Base-by-base conservation (phyloP, 1,140 invertebrate species). In the Drosophila repleta region DNA sequence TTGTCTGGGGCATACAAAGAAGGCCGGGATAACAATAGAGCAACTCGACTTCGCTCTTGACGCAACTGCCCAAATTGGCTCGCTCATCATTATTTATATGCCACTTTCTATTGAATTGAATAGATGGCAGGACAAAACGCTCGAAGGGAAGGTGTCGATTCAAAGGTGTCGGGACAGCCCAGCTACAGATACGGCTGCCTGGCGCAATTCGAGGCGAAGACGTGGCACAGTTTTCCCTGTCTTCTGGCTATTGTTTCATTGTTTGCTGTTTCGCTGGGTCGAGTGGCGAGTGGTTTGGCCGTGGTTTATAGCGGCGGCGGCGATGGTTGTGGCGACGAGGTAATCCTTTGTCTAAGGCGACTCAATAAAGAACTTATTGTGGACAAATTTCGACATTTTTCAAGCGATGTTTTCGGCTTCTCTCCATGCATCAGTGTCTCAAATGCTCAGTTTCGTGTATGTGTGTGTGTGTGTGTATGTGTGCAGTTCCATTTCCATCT, bases 301-400 rank as follows among this genome's bases (percentile, higher is more conserved):
- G 79, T 82, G 82, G 82, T 85, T 77, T 85, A 85, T 82, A 75
- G 74, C 74, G 75, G 8, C 46, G 66, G 60, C 39, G 66, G 46
- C 35, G 17, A 43, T 51, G 61, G 49, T 17, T 18, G 24, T 52
- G 41, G 26, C 53, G 43, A 49, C 55, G 51, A 51, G 63, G 73
- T 69, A 88, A 88, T 79, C 83, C 79, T 88, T 88, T 88, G 84
- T 89, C 49, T 68, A 26, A 76, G 53, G 79, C 79, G 84, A 88
- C 84, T 88, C 83, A 88, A 88, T 88, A 88, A 88, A 83, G 79
- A 88, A 88, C 83, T 88, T 88, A 88, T 88, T 88, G 83, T 88
- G 84, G 83, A 88, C 83, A 88, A 88, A 88, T 88, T 88, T 88
- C 79, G 84, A 76, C 83, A 83, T 83, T 88, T 88, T 83, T 79